These are phyloP conservation scores for Mythimna vitellina DNA, from an alignment of 2,888 invertebrate genomes.

Conservation along the genomic window DNA sequence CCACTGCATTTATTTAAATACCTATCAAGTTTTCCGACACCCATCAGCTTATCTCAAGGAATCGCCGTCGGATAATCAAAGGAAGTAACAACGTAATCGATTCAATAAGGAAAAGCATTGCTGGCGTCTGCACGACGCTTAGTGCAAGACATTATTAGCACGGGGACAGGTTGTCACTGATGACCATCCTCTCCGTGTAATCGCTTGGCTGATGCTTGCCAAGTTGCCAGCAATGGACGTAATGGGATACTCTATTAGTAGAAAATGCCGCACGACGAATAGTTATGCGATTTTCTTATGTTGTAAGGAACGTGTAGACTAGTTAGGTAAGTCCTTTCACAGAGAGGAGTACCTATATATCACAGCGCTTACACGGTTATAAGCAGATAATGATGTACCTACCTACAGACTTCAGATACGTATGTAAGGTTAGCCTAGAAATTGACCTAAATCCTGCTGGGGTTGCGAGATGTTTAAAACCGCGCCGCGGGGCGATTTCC, in stretches of 20 bases:
- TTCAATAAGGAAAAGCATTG: slow-evolving; percentile 18
- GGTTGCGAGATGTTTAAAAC: no score
- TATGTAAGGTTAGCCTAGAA: neutral
- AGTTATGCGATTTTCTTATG: slow-evolving; percentile 1
- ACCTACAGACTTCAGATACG: neutral
- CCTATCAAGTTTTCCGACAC: neutral
- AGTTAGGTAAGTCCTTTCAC: neutral
- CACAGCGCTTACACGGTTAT: no score
- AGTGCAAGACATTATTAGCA: slow-evolving; percentile 25
- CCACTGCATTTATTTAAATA: neutral
- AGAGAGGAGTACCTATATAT: neutral
- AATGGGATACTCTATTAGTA: slow-evolving; percentile 26
- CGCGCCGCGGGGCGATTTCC: no score
- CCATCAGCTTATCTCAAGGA: slow-evolving; percentile 17
- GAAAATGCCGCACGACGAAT: slow-evolving; percentile 4
- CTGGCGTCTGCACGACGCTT: slow-evolving; percentile 12
- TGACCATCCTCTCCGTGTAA: slow-evolving; percentile 36
- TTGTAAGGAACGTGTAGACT: neutral
- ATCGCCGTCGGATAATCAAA: slow-evolving; percentile 19
- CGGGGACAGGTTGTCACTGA: slow-evolving; percentile 37
- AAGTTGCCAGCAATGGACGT: slow-evolving; percentile 17
- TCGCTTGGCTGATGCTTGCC: slow-evolving; percentile 26
- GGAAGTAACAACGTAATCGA: slow-evolving; percentile 15
- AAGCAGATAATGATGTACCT: neutral
- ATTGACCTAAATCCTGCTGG: no score